Conservation (phyloP, 2,113 vertebrate species). For the Sterna hirundo region DNA sequence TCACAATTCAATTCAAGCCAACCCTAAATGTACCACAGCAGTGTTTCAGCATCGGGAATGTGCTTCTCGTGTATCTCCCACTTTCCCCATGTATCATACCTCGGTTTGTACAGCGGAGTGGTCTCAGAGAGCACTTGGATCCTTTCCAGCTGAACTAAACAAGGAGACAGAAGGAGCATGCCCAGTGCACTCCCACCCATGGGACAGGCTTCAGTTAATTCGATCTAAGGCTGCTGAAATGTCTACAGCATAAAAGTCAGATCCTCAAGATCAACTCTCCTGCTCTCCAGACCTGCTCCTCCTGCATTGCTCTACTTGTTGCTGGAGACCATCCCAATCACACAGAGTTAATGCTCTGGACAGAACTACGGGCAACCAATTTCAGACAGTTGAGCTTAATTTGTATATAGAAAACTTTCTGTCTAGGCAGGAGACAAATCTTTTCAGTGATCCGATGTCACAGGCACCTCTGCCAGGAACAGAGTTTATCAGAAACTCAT, state of each 20-base stretch:
- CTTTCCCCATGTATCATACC: not conserved
- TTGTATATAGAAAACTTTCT: not conserved
- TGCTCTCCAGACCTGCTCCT: not conserved
- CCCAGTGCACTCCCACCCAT: not conserved
- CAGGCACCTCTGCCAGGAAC: not conserved
- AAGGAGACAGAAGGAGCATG: not conserved
- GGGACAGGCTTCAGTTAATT: not conserved
- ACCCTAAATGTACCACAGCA: not conserved
- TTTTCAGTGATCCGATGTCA: not conserved
- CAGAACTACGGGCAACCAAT: not conserved
- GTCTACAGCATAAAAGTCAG: not conserved
- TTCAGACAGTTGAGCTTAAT: not conserved
- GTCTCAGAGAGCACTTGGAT: not conserved
- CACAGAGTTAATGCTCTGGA: not conserved
- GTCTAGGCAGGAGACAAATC: not conserved
- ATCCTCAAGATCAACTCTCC: not conserved
- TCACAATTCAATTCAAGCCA: not conserved
- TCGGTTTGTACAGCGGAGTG: not conserved
- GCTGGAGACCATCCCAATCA: not conserved
- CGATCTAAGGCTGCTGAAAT: not conserved
- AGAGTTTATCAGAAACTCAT: not conserved
- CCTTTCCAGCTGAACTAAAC: not conserved
- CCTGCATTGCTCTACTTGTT: not conserved
- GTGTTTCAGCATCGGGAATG: rapidly evolving
- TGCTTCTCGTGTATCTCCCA: not conserved